These are phyloP conservation scores for Ascaphus truei DNA, from an alignment of 2,113 vertebrate genomes.

Conservation along the genomic window DNA sequence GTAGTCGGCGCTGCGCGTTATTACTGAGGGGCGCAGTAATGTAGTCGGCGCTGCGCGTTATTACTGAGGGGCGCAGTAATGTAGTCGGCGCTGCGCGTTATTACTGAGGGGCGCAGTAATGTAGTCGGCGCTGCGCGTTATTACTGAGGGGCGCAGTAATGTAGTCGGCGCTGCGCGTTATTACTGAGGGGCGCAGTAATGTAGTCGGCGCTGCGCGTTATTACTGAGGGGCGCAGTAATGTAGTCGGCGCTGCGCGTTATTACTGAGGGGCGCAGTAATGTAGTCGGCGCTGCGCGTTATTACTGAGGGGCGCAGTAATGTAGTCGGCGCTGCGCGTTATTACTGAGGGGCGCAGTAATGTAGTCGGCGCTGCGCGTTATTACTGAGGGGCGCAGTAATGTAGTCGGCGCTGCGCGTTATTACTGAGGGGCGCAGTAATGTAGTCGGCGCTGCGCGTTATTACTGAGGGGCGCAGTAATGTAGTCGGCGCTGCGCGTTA, in stretches of 20 bases:
- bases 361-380: slow-evolving; percentile 64
- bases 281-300: no score
- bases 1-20: slow-evolving; percentile 64
- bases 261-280: no score
- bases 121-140: slow-evolving; percentile 64
- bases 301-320: no score
- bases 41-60: no score
- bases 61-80: no score
- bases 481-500: slow-evolving; percentile 64
- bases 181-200: no score
- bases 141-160: no score
- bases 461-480: background rate
- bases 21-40: no score
- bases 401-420: no score
- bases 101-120: background rate
- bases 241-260: slow-evolving; percentile 64
- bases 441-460: background rate
- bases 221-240: background rate
- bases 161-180: no score
- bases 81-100: background rate
- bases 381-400: no score
- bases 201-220: background rate
- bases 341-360: background rate
- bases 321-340: background rate
- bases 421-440: no score